phyloP scores from a whole-genome alignment of 1,140 invertebrate species.

The Ctenoplectra terminalis region DNA sequence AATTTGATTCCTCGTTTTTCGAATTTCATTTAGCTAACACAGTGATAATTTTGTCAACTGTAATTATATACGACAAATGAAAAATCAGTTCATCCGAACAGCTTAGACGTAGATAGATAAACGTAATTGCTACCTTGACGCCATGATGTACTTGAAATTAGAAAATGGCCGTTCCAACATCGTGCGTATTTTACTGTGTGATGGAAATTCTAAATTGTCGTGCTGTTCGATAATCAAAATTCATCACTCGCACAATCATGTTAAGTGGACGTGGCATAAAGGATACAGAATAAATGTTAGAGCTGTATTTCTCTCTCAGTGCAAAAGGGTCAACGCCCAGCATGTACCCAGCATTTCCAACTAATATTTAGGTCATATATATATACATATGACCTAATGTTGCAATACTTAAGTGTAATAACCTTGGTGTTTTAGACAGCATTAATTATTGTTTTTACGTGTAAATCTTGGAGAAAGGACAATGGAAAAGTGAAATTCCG shows the following conservation, averaged over 20 bases:
- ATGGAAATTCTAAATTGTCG: background rate
- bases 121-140: background rate
- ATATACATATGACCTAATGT: slow-evolving; percentile 71
- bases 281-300: background rate
- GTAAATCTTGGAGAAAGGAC: slow-evolving; percentile 57
- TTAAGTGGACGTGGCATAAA: background rate
- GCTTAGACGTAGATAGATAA: background rate
- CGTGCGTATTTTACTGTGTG: background rate
- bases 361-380: slow-evolving; percentile 45
- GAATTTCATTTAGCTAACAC: background rate
- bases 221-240: background rate
- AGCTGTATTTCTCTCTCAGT: slow-evolving; percentile 79
- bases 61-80: background rate
- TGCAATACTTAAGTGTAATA: slow-evolving; percentile 77
- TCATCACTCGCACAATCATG: background rate
- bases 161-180: background rate
- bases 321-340: slow-evolving; percentile 74
- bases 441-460: slow-evolving; percentile 77
- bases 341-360: slow-evolving; percentile 77
- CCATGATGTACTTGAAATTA: background rate
- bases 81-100: background rate
- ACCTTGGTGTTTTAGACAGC: slow-evolving; percentile 79
- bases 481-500: slow-evolving; percentile 43
- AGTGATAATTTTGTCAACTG: background rate
- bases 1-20: slow-evolving; percentile 42